Base-by-base conservation (phyloP, 1,140 invertebrate species). In the Platyura marginata region DNA sequence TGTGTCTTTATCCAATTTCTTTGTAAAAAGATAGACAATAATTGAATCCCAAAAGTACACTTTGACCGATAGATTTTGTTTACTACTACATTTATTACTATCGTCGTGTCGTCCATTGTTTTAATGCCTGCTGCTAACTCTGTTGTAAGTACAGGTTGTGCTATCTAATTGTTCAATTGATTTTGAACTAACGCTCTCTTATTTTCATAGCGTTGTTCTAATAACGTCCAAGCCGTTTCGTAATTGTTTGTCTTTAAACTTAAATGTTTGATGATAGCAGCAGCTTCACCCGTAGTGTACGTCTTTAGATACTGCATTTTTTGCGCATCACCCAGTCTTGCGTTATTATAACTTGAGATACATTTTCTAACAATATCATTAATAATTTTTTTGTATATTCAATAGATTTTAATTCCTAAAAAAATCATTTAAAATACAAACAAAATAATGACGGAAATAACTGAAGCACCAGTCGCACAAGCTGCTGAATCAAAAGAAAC, bases 381-480 rank as follows among this genome's bases (percentile, higher is more conserved):
- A n/a, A n/a, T n/a, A n/a, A n/a, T n/a, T n/a, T n/a, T n/a, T n/a
- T n/a, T n/a, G n/a, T n/a, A n/a, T n/a, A n/a, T n/a, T n/a, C n/a
- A n/a, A n/a, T n/a, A n/a, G n/a, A n/a, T n/a, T n/a, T n/a, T n/a
- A 15, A 10, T 13, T 33, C 11, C 15, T 37, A 19, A 37, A 37
- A 13, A 37, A 37, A 16, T 9, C 15, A 40, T 13, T 19, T 15
- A 16, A 40, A 22, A 8, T 29, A 8, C 6, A 8, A 6, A 29
- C 6, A 29, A 40, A 16, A 41, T n/a, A 16, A 41, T 29, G 23
- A 16, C 40, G 23, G 40, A 41, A 32, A 41, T n/a, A 15, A 41
- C 40, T 16, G 23, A 23, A 41, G 9, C 40, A 23, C 11, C 40
- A 15, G 35, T 15, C 15, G 35, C 35, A 8, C 35, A 13, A 37